Evolutionary conservation across 2,797 vertebrate species (phyloP), one percentile per base, ranked within the genome.

Genomic region (Limosa lapponica): DNA sequence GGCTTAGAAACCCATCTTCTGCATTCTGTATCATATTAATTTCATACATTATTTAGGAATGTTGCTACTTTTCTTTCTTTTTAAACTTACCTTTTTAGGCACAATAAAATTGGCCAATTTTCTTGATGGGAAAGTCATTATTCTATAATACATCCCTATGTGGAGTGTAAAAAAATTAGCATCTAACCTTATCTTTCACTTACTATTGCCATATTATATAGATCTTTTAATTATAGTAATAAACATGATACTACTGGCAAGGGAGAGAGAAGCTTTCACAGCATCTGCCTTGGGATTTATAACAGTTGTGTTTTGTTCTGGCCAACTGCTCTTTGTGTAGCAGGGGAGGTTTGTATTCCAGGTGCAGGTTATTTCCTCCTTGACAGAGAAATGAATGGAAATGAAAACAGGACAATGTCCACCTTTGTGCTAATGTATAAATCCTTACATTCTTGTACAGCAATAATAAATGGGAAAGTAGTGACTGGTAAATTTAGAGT

Each of bases 331-430:
- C 62, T 80, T 62, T 49, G 70, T 80, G 36, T 59, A 84, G 58
- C 59, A 72, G 87, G n/a, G 70, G 66, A 95, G 58, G 69, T 84
- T 96, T 82, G 36, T 34, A 83, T 90, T 95, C 86, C 94, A 95
- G 82, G 83, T 92, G 83, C 13, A 8, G 70, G 37, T 77, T 94
- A 93, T 84, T 96, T 95, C 86, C 80, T 93, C 30, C 74, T 80
- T 82, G 71, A 93, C 74, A 90, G 37, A 83, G 82, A 92, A 93
- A 87, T 87, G 6, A 92, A 85, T 82, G 54, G 85, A 90, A 93
- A 91, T 58, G 70, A 85, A 77, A 90, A 57, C 7, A 67, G 28
- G 30, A 87, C 70, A 90, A 81, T 48, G 27, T 61, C 52, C 74
- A 90, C 44, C 64, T 95, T 89, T 94, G 74, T 87, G 43, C 27